Conservation (phyloP, 2,797 vertebrate species). For the Staurois parvus region DNA sequence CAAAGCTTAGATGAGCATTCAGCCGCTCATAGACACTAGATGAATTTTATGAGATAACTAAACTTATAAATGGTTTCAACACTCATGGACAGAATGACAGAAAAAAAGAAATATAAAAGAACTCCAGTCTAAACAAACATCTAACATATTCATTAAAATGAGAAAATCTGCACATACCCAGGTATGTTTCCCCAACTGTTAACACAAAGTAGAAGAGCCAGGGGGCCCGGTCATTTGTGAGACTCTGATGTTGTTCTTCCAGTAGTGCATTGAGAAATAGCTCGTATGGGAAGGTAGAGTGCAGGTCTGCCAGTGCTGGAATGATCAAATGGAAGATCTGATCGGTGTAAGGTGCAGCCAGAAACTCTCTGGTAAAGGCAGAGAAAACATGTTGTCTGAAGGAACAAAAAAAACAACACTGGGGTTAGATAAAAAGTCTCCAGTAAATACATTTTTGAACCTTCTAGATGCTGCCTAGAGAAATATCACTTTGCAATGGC, state of each 20-base stretch:
- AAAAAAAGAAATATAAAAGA: no score
- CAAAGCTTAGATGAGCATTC: no score
- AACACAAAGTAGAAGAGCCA: slow-evolving; percentile 97
- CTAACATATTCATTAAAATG: neutral
- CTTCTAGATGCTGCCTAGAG: neutral
- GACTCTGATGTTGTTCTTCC: slow-evolving; percentile 72
- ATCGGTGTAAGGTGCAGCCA: slow-evolving; percentile 93
- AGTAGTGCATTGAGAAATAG: slow-evolving; percentile 90
- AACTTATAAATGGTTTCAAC: no score
- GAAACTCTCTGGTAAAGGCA: slow-evolving; percentile 94
- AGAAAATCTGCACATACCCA: slow-evolving; percentile 78
- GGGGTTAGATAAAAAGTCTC: neutral
- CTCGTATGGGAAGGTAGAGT: slow-evolving; percentile 88
- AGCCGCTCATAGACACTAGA: no score
- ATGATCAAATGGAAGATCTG: slow-evolving; percentile 95
- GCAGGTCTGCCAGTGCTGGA: slow-evolving; percentile 89
- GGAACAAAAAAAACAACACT: slow-evolving; percentile 23
- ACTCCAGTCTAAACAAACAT: no score
- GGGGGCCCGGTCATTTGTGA: slow-evolving; percentile 78
- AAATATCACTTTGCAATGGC: no score
- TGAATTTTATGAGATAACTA: no score
- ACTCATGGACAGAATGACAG: no score
- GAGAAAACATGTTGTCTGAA: slow-evolving; percentile 92
- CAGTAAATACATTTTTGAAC: neutral
- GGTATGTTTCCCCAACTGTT: slow-evolving; percentile 87